Conservation (phyloP, 2,888 invertebrate species). For the Schizotus pectinicornis region DNA sequence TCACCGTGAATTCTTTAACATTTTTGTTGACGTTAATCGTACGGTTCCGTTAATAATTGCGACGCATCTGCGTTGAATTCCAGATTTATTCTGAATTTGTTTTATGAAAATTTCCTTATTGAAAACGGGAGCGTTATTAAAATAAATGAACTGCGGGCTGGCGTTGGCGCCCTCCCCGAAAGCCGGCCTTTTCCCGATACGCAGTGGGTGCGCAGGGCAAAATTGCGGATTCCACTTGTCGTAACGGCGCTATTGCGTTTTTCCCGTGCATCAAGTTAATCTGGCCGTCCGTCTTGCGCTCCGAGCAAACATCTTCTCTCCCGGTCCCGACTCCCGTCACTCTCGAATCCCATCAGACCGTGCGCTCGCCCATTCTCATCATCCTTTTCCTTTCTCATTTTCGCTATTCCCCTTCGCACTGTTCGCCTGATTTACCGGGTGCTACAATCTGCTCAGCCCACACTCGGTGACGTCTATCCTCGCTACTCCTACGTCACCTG, state of each 20-base stretch:
- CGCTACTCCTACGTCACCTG: slow-evolving; percentile 36
- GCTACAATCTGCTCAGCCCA: slow-evolving; percentile 44
- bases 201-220: too few species aligned
- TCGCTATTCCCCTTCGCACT: slow-evolving; percentile 42
- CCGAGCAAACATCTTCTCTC: slow-evolving; percentile 37
- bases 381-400: slow-evolving; percentile 45
- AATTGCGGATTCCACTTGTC: slow-evolving; percentile 9
- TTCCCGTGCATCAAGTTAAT: slow-evolving; percentile 38
- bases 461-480: slow-evolving; percentile 33
- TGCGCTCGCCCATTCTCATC: slow-evolving; percentile 40
- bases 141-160: too few species aligned
- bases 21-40: too few species aligned
- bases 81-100: too few species aligned
- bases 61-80: too few species aligned
- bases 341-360: slow-evolving; percentile 36
- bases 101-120: too few species aligned
- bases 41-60: too few species aligned
- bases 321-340: slow-evolving; percentile 25
- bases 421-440: slow-evolving; percentile 47
- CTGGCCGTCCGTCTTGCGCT: slow-evolving; percentile 37
- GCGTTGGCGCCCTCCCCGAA: too few species aligned
- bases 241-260: slow-evolving; percentile 29
- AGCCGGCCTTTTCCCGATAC: too few species aligned
- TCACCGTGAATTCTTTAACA: too few species aligned
- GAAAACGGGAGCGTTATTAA: too few species aligned